These are phyloP conservation scores for Drepanosiphum platanoidis DNA, from an alignment of 2,888 invertebrate species.

Conservation along the genomic window DNA sequence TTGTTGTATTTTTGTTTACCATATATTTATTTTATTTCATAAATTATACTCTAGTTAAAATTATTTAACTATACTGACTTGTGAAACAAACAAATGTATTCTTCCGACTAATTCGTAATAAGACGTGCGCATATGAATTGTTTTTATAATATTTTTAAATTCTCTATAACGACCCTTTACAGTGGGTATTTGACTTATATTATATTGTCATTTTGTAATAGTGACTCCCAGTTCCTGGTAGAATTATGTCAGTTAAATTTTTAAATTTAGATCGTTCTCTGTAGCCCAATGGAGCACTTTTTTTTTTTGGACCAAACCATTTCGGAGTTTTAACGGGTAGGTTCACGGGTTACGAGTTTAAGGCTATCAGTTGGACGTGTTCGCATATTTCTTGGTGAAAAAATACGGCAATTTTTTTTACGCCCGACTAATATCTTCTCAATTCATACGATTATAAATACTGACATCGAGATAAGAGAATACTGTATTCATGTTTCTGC, in stretches of 20 bases:
- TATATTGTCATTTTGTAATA: not conserved
- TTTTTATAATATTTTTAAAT: not conserved
- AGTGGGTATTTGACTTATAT: no score
- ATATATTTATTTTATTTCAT: not conserved
- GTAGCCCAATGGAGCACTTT: not conserved
- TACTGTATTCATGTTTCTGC: conserved; percentile 54
- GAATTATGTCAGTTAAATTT: not conserved
- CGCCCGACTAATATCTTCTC: conserved; percentile 39
- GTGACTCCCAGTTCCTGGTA: not conserved
- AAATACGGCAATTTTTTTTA: conserved; percentile 38
- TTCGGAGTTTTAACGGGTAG: not conserved
- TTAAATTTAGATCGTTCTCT: not conserved
- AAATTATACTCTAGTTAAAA: no score
- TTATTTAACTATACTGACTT: no score
- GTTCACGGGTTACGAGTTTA: conserved; percentile 4
- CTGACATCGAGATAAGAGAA: conserved; percentile 50
- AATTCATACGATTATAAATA: conserved; percentile 55
- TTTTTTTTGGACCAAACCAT: not conserved
- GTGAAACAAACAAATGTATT: no score
- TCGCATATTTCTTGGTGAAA: conserved; percentile 27
- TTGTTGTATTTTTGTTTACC: not conserved
- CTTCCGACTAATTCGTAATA: not conserved
- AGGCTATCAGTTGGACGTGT: conserved; percentile 34
- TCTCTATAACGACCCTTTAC: no score
- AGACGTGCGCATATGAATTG: not conserved